A percentile compares a stretch with the other conserved stretches of the same genome.
Evolutionary conservation across 2,888 invertebrate genomes (phyloP).

Genomic region (Philereme transversata): DNA sequence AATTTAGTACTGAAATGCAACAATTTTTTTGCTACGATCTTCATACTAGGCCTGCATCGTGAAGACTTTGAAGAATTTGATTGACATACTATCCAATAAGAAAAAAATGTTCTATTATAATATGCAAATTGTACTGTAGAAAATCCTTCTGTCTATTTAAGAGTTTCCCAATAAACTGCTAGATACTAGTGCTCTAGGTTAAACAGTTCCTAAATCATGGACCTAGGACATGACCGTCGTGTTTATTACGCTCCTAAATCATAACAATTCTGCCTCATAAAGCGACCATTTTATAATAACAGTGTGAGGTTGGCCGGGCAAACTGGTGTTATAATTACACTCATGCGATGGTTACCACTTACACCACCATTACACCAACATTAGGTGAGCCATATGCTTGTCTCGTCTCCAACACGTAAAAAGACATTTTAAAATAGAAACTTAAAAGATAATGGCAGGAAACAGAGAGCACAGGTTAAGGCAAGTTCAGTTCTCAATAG

Average conservation of each 20-base stretch:
- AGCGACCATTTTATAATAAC: constrained; percentile 14
- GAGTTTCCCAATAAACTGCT: neutral
- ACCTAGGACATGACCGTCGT: constrained; percentile 18
- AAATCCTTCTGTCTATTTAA: neutral
- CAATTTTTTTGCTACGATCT: no score
- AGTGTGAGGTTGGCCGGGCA: constrained; percentile 5
- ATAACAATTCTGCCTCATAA: constrained; percentile 16
- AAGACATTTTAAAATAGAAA: neutral
- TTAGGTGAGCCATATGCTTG: no score
- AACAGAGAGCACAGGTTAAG: constrained; percentile 26
- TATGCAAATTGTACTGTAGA: no score
- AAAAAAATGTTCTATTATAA: no score
- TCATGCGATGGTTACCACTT: neutral
- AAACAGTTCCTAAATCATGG: constrained; percentile 11
- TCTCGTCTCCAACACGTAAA: no score
- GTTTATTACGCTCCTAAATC: constrained; percentile 25
- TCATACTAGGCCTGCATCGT: no score
- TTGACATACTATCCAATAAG: no score
- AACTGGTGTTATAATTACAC: constrained; percentile 13
- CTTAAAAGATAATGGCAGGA: constrained; percentile 6
- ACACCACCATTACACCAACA: no score
- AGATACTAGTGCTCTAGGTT: constrained; percentile 7
- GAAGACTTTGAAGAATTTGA: no score
- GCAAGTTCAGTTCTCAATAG: constrained; percentile 21
- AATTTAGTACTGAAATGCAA: no score